phyloP scores from a whole-genome alignment of 2,113 vertebrate species.

The Ctenomys sociabilis region DNA sequence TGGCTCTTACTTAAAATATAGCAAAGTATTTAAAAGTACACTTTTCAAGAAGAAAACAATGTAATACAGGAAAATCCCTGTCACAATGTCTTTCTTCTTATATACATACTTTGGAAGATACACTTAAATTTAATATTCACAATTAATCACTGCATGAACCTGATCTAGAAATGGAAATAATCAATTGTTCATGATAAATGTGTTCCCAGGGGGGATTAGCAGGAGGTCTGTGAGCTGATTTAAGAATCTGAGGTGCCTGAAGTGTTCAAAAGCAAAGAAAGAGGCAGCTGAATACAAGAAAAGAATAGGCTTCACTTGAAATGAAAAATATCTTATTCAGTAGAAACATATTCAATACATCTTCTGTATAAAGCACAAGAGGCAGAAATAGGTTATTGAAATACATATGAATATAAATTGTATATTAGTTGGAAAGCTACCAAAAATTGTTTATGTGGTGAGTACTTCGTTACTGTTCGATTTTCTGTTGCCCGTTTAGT shows the following conservation, averaged over 20 bases:
- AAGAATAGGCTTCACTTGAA: slow-evolving; percentile 46
- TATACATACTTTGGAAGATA: background rate
- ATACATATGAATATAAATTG: slow-evolving; percentile 84
- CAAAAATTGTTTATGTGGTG: slow-evolving; percentile 83
- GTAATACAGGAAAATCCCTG: background rate
- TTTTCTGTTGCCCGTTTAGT: slow-evolving; percentile 82
- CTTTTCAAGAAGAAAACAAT: background rate
- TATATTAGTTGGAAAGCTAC: slow-evolving; percentile 85
- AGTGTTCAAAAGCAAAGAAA: slow-evolving; percentile 33
- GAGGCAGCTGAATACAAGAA: slow-evolving; percentile 23
- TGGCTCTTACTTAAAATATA: background rate
- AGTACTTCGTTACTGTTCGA: slow-evolving; percentile 75
- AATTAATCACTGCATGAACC: background rate
- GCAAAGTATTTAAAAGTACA: background rate
- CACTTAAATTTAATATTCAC: slow-evolving; percentile 10
- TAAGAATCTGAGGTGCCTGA: slow-evolving; percentile 30
- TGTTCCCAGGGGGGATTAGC: background rate
- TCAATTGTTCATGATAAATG: slow-evolving; percentile 35
- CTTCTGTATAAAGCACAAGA: slow-evolving; percentile 78
- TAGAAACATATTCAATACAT: slow-evolving; percentile 80
- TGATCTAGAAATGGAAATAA: background rate
- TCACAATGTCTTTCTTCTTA: background rate
- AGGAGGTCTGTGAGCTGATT: background rate
- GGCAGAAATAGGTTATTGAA: slow-evolving; percentile 83
- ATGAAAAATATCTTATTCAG: slow-evolving; percentile 77